Conservation (phyloP, 2,888 invertebrate genomes). For the Athalia circularis region DNA sequence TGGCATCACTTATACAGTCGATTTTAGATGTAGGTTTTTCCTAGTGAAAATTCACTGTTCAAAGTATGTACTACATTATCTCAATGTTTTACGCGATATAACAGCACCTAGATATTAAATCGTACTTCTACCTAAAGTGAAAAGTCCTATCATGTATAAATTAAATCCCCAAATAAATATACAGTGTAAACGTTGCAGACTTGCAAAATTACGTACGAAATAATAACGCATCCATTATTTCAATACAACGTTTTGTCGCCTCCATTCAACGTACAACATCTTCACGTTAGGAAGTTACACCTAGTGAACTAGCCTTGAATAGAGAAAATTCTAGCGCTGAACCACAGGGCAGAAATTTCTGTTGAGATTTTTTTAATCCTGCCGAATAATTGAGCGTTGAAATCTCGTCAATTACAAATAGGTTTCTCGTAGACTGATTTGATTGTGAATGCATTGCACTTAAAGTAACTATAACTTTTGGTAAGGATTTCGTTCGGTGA, state of each 20-base stretch:
- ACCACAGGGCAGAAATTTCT: neutral
- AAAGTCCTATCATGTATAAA: slow-evolving; percentile 2
- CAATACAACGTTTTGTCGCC: neutral
- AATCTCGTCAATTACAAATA: neutral
- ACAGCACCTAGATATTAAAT: slow-evolving; percentile 47
- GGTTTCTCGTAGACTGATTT: neutral
- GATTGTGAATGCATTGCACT: neutral
- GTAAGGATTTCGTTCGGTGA: slow-evolving; percentile 76
- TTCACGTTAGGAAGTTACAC: neutral
- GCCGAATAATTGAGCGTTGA: neutral
- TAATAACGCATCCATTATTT: neutral
- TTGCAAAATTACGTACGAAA: neutral
- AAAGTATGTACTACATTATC: neutral
- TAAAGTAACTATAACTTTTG: slow-evolving; percentile 45
- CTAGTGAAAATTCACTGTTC: neutral
- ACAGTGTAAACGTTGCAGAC: neutral
- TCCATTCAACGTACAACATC: neutral
- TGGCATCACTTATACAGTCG: slow-evolving; percentile 29
- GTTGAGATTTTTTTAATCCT: neutral
- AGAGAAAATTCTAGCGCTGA: neutral
- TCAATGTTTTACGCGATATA: slow-evolving; percentile 29
- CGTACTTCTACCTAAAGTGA: slow-evolving; percentile 9
- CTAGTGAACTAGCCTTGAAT: neutral
- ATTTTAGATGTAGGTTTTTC: slow-evolving; percentile 1
- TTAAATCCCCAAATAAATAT: slow-evolving; percentile 17